Base-by-base conservation (phyloP, 2,888 invertebrate genomes). In the Andrena praecox region DNA sequence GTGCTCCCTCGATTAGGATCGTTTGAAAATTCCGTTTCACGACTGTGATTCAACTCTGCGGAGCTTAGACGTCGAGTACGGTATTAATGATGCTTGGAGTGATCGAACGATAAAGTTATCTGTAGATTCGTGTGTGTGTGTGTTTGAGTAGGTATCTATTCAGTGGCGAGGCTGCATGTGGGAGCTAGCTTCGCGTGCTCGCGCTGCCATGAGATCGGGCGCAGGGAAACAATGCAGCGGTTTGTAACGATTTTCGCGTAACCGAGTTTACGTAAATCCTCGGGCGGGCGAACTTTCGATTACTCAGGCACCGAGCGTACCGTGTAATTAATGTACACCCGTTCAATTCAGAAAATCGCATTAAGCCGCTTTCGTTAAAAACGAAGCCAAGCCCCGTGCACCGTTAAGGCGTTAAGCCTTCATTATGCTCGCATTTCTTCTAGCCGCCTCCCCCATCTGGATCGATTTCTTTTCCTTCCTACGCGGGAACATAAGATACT, bases 221-320 rank as follows among this genome's bases (percentile, higher is more conserved):
- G 27, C 31, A n/a, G 27, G 70, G 33, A 60, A 69, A 70, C 50
- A 69, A 60, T 59, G 10, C 50, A 59, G 7, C 70, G 12, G 59
- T 48, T 59, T 48, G 42, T 27, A 75, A 75, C 60, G 33, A 69
- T 70, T 60, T 60, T 75, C 71, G 70, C 74, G 74, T 74, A 59
- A 74, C 59, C 6, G 12, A 42, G 24, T 69, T 74, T 74, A 74
- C 74, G 74, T 74, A 74, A 74, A 74, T 60, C 74, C 59, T 33
- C 59, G 29, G 8, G 5, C 24, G 27, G 27, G n/a, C 20, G n/a
- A 60, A 75, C 60, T 75, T 75, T 75, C 75, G 75, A 75, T 75
- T 75, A 70, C 48, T 48, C 59, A 42, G 48, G 33, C 48, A 16
- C 3, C 10, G 24, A 59, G 68, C 24, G n/a, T 8, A 48, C 10